A percentile compares a stretch with the other conserved stretches of the same genome.
phyloP scores from a whole-genome alignment of 1,140 invertebrate genomes.

The Drosophila watanabei region DNA sequence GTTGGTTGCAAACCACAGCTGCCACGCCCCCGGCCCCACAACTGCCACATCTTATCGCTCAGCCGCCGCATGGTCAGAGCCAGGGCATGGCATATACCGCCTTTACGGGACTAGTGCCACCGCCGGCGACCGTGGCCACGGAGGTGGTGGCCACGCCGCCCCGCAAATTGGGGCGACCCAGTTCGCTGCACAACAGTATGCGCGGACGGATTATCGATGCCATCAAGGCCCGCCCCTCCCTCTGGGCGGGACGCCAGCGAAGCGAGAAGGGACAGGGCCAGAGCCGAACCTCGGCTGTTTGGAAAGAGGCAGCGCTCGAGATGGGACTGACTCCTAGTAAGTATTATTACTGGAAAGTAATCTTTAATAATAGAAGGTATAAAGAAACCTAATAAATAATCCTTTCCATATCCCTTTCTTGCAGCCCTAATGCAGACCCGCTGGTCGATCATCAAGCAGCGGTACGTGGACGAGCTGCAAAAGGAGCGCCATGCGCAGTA shows the following conservation, averaged over 20 bases:
- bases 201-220: slow-evolving; percentile 81
- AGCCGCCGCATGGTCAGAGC: slow-evolving; percentile 35
- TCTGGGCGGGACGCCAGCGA: slow-evolving; percentile 79
- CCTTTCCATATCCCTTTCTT: neutral
- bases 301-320: slow-evolving; percentile 79
- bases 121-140: slow-evolving; percentile 64
- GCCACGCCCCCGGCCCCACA: slow-evolving; percentile 19
- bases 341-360: slow-evolving; percentile 4
- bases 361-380: too few relatives aligned
- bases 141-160: slow-evolving; percentile 67
- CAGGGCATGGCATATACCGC: slow-evolving; percentile 66
- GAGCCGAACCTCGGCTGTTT: slow-evolving; percentile 78
- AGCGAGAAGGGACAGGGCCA: slow-evolving; percentile 78
- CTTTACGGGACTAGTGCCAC: slow-evolving; percentile 79
- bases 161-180: slow-evolving; percentile 76
- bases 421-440: slow-evolving; percentile 77
- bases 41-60: slow-evolving; percentile 54
- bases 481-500: slow-evolving; percentile 78
- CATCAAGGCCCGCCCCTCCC: slow-evolving; percentile 73
- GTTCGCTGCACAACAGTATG: slow-evolving; percentile 83
- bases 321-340: slow-evolving; percentile 79
- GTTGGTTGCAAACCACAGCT: slow-evolving; percentile 60
- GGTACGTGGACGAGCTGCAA: slow-evolving; percentile 80
- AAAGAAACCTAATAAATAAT: too few relatives aligned
- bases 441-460: slow-evolving; percentile 82